Percentiles rank a stretch among this genome's conserved stretches.
Conservation (phyloP, 2,888 invertebrate genomes). For the Spialia ferax region DNA sequence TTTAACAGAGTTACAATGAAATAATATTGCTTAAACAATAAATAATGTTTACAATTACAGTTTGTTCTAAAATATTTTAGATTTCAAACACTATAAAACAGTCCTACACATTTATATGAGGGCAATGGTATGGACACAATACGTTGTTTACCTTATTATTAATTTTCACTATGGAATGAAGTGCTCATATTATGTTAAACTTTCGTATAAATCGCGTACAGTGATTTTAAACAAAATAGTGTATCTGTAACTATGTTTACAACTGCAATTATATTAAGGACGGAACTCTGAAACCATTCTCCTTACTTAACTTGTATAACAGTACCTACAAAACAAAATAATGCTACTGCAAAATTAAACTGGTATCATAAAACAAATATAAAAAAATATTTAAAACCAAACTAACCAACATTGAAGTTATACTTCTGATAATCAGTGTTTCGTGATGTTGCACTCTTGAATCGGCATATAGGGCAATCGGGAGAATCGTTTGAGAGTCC, state of each 20-base stretch:
- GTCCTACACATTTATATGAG: background rate
- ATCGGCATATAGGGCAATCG: conserved; percentile 29
- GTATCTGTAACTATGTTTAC: conserved; percentile 43
- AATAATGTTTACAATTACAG: conserved; percentile 27
- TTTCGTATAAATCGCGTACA: conserved; percentile 28
- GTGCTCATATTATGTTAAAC: conserved; percentile 42
- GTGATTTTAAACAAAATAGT: conserved; percentile 48
- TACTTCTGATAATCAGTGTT: conserved; percentile 24
- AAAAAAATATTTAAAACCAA: conserved; percentile 10
- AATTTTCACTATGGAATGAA: conserved; percentile 72
- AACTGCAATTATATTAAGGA: conserved; percentile 43
- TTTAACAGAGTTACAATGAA: conserved; percentile 53
- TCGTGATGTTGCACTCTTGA: conserved; percentile 21
- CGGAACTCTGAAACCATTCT: conserved; percentile 54
- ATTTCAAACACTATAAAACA: background rate
- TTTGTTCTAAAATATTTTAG: conserved; percentile 32
- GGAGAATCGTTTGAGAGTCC: conserved; percentile 52
- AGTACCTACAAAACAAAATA: background rate
- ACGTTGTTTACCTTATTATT: background rate
- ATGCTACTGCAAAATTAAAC: background rate
- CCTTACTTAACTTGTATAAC: conserved; percentile 27
- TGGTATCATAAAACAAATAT: conserved; percentile 1
- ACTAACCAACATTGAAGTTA: conserved; percentile 34
- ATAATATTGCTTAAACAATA: conserved; percentile 51
- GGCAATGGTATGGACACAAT: background rate